Evolutionary conservation across 2,113 vertebrate species (phyloP), one percentile per base, ranked within the genome.

Genomic region (Scomber colias): DNA sequence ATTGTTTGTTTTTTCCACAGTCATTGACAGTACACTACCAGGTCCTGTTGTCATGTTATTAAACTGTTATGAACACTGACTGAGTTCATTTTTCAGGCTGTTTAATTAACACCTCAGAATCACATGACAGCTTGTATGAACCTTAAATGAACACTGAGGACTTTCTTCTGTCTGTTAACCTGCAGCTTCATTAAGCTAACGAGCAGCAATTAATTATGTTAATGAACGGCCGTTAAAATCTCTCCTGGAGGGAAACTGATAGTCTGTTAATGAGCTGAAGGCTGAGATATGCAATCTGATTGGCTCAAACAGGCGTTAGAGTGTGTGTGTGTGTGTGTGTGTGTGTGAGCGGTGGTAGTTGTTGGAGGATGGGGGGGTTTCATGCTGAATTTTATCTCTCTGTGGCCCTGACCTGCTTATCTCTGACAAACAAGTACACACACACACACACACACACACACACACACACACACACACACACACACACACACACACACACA

Each of bases 381-480:
- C 70, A 73, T 82, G 65, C 66, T 77, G 73, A 83, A 81, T 90
- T 75, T 65, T 88, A 86, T 90, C 83, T 80, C 75, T 79, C 84
- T 81, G 74, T 50, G 80, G 82, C 78, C 84, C 71, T 87, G 87
- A 87, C 84, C 79, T 79, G 82, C 84, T 90, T 91, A 91, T 91
- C 86, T 82, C 50, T 64, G 31, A 76, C 72, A 84, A 56, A 76
- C 72, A 84, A 56, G n/a, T 81, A 40, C 16, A 19, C 51, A 54
- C 51, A 54, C 51, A 54, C n/a, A 74, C n/a, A 64, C 31, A 44
- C 70, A 44, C 31, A 48, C 13, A n/a, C 50, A 53, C 50, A 53
- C 50, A 53, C 50, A 74, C 17, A 64, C 31, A 44, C 70, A 44
- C 31, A 48, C 74, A 27, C 24, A 27, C 24, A 27, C 24, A 27